Evolutionary conservation across 2,797 vertebrate species (phyloP).

Genomic region (Malurus splendens): DNA sequence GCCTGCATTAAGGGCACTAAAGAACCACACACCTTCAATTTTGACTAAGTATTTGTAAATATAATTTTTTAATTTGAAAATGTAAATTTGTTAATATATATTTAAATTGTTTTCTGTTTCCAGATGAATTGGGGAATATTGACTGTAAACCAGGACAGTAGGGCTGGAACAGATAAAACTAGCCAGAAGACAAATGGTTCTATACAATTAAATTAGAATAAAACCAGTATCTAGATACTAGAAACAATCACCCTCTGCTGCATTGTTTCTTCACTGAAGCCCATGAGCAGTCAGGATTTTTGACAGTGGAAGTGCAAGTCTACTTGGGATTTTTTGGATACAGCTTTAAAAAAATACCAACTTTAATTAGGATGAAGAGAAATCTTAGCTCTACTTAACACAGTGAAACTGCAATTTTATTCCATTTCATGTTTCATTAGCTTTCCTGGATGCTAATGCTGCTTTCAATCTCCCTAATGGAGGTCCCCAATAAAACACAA

Average conservation of each 20-base stretch:
- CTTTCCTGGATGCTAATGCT: neutral
- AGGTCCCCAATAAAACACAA: neutral
- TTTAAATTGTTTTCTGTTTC: neutral
- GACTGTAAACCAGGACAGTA: neutral
- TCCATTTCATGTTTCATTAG: neutral
- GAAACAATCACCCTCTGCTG: neutral
- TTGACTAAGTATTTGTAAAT: neutral
- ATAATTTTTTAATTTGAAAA: no score
- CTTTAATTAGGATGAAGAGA: neutral
- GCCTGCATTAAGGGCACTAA: neutral
- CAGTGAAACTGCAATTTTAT: neutral
- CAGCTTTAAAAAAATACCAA: rapidly evolving
- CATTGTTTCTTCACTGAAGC: neutral
- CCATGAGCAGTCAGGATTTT: neutral
- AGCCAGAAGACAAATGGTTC: neutral
- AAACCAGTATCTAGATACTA: neutral
- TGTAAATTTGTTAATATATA: neutral
- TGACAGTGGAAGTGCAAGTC: neutral
- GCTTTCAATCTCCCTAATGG: neutral
- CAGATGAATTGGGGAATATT: neutral
- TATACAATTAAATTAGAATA: neutral
- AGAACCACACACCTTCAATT: neutral
- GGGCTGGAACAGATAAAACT: neutral
- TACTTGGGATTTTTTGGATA: neutral
- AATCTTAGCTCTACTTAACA: neutral